Conservation (phyloP, 2,888 invertebrate species). For the Drosophila borealis region DNA sequence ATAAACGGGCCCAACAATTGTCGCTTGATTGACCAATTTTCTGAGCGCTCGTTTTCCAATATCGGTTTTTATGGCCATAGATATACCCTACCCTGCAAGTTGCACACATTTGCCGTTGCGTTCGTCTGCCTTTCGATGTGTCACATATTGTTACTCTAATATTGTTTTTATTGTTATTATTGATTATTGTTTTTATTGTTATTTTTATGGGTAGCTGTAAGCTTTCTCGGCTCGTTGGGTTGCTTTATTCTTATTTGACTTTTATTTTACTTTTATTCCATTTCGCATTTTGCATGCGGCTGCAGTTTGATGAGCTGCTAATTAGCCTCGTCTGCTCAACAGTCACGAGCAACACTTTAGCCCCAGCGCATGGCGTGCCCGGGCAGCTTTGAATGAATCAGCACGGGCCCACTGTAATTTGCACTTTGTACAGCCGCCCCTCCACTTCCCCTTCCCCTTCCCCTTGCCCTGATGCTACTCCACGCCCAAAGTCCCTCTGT, state of each 20-base stretch:
- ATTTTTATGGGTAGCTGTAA: constrained; percentile 15
- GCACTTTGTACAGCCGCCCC: constrained; percentile 63
- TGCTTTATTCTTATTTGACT: neutral
- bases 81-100: neutral
- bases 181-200: constrained; percentile 19
- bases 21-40: constrained; percentile 76
- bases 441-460: neutral
- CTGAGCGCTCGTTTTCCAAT: constrained; percentile 50
- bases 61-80: constrained; percentile 27
- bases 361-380: constrained; percentile 53
- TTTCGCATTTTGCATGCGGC: constrained; percentile 56
- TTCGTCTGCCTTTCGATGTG: constrained; percentile 19
- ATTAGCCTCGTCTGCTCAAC: constrained; percentile 61
- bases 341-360: constrained; percentile 47
- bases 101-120: too few relatives aligned
- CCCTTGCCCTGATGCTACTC: neutral
- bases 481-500: neutral
- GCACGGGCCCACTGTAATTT: constrained; percentile 76
- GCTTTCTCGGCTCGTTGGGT: neutral
- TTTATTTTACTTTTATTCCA: neutral
- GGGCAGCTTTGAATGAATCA: constrained; percentile 71
- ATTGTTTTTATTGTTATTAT: constrained; percentile 28
- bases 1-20: constrained; percentile 69
- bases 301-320: constrained; percentile 78
- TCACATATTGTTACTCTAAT: constrained; percentile 18